Percentiles rank a stretch among this genome's conserved stretches.
Evolutionary conservation across 2,113 vertebrate genomes (phyloP).

Genomic region (Leptosomus discolor): DNA sequence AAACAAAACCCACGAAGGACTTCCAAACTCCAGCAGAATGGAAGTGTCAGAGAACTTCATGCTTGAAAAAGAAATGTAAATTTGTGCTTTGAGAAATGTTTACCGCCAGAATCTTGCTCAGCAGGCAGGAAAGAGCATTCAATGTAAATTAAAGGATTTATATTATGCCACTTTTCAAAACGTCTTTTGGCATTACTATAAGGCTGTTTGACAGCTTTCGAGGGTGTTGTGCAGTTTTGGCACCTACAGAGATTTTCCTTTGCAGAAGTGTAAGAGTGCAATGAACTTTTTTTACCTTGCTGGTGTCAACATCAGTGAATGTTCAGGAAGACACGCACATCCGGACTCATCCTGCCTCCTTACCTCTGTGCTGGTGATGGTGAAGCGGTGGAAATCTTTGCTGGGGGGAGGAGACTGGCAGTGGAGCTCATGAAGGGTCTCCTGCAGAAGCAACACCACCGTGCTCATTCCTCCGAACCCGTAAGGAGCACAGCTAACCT

Average conservation of each 20-base stretch:
- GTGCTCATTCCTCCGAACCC: background rate
- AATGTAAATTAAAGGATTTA: background rate
- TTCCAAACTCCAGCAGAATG: background rate
- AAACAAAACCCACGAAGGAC: background rate
- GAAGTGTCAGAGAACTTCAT: background rate
- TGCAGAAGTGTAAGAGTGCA: background rate
- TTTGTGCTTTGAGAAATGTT: background rate
- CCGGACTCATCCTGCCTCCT: background rate
- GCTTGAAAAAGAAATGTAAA: background rate
- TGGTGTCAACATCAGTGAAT: background rate
- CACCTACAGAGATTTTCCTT: background rate
- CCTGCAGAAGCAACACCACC: constrained; percentile 7
- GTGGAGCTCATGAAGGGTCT: background rate
- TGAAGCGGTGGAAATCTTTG: constrained; percentile 32
- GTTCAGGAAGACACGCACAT: fast-evolving
- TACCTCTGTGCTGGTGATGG: background rate
- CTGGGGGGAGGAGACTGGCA: background rate
- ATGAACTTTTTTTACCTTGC: background rate
- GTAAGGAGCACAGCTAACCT: background rate
- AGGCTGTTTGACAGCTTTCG: background rate
- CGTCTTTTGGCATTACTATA: background rate
- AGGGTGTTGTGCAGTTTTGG: background rate
- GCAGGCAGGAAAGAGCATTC: background rate
- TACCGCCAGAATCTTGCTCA: background rate
- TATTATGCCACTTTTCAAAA: background rate